These are phyloP conservation scores for Elaeidobius kamerunicus DNA, from an alignment of 2,888 invertebrate species.

Conservation along the genomic window DNA sequence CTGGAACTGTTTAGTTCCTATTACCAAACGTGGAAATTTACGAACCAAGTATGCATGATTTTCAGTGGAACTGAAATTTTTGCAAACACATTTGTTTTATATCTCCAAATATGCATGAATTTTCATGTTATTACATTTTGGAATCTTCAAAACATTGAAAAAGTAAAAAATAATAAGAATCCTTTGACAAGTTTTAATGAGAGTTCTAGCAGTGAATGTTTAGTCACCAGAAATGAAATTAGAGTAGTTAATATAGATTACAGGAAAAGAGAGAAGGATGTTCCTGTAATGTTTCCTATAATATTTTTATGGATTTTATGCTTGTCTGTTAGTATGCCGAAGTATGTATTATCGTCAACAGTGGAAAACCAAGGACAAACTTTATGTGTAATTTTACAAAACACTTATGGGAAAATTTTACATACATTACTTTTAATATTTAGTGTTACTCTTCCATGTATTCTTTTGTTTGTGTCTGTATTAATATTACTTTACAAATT, in stretches of 20 bases:
- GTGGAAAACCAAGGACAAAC: constrained; percentile 47
- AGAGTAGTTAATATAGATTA: constrained; percentile 58
- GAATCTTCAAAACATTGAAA: constrained; percentile 52
- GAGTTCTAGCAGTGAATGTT: constrained; percentile 40
- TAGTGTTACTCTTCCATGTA: constrained; percentile 32
- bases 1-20: constrained; percentile 57
- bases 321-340: constrained; percentile 59
- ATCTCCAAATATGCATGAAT: constrained; percentile 56
- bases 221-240: constrained; percentile 42
- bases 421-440: constrained; percentile 43
- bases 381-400: constrained; percentile 55
- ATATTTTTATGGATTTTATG: constrained; percentile 59
- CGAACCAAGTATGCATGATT: constrained; percentile 52
- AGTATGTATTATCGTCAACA: constrained; percentile 55
- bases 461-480: constrained; percentile 35
- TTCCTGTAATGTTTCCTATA: constrained; percentile 55
- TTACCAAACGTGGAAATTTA: constrained; percentile 54
- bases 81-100: constrained; percentile 55
- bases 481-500: constrained; percentile 40
- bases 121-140: constrained; percentile 57
- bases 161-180: constrained; percentile 45
- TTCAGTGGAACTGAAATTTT: constrained; percentile 58
- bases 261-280: constrained; percentile 48
- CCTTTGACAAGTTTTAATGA: constrained; percentile 40
- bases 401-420: constrained; percentile 49